These are phyloP conservation scores for Coptodon bakossiorum DNA, from an alignment of 2,113 vertebrate species.

Conservation along the genomic window DNA sequence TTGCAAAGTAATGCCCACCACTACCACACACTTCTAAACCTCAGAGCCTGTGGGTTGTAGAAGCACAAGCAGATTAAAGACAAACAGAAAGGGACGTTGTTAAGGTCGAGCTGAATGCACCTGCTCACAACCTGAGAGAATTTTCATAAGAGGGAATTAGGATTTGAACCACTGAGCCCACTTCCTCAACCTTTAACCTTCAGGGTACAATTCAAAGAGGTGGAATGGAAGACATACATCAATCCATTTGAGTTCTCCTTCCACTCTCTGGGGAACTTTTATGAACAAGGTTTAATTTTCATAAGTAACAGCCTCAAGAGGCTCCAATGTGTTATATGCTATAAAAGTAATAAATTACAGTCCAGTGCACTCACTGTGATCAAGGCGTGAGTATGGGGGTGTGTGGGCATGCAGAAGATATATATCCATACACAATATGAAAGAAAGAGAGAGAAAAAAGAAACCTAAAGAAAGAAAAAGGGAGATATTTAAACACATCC, in stretches of 20 bases:
- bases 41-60: neutral
- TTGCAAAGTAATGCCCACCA: neutral
- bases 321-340: slow-evolving; percentile 14
- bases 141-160: neutral
- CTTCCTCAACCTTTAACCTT: slow-evolving; percentile 8
- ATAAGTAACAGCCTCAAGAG: slow-evolving; percentile 45
- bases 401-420: neutral
- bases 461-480: neutral
- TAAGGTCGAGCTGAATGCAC: neutral
- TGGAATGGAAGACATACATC: neutral
- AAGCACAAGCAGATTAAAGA: neutral
- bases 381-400: neutral
- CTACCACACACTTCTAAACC: neutral
- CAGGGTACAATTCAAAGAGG: neutral
- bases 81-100: neutral
- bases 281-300: slow-evolving; percentile 59
- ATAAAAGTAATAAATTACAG: slow-evolving; percentile 47
- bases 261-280: neutral
- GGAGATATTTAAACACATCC: slow-evolving; percentile 29
- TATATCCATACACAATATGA: neutral
- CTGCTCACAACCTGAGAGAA: neutral
- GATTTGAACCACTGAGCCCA: neutral
- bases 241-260: neutral
- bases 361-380: slow-evolving; percentile 27
- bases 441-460: neutral